Percentiles rank a stretch among this genome's conserved stretches.
phyloP scores from a whole-genome alignment of 2,797 vertebrate species.

The Gila robusta region DNA sequence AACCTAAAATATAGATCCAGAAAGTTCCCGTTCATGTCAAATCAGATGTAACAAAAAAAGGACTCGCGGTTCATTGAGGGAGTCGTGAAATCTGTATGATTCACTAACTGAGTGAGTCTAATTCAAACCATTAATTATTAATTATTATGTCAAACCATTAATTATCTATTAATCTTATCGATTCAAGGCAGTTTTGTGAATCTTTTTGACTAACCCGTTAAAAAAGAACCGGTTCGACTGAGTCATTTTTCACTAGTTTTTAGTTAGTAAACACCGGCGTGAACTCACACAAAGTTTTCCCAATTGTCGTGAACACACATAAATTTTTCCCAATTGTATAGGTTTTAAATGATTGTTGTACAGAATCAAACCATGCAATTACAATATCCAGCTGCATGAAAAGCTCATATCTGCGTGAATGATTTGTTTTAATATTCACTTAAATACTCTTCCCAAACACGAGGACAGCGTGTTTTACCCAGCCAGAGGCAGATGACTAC shows the following conservation, averaged over 20 bases:
- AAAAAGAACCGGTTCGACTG: too few species aligned
- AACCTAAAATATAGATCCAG: not conserved
- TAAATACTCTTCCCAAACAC: constrained; percentile 26
- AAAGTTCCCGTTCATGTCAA: not conserved
- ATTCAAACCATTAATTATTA: not conserved
- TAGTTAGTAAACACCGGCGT: not conserved
- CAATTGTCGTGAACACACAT: too few species aligned
- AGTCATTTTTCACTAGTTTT: not conserved
- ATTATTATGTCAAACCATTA: not conserved
- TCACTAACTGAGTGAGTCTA: not conserved
- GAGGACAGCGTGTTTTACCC: constrained; percentile 25
- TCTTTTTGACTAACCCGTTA: not conserved
- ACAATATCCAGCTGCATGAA: not conserved
- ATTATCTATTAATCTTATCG: not conserved
- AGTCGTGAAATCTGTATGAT: not conserved
- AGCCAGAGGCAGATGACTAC: constrained; percentile 35
- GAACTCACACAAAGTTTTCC: too few species aligned
- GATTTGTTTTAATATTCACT: not conserved
- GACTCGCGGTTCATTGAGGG: not conserved
- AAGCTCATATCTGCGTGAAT: not conserved
- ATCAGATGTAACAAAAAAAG: not conserved
- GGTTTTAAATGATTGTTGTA: not conserved
- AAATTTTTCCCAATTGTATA: not conserved
- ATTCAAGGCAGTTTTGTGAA: not conserved
- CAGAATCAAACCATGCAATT: not conserved